phyloP scores from a whole-genome alignment of 1,140 invertebrate genomes.

The Drosophila mauritiana region DNA sequence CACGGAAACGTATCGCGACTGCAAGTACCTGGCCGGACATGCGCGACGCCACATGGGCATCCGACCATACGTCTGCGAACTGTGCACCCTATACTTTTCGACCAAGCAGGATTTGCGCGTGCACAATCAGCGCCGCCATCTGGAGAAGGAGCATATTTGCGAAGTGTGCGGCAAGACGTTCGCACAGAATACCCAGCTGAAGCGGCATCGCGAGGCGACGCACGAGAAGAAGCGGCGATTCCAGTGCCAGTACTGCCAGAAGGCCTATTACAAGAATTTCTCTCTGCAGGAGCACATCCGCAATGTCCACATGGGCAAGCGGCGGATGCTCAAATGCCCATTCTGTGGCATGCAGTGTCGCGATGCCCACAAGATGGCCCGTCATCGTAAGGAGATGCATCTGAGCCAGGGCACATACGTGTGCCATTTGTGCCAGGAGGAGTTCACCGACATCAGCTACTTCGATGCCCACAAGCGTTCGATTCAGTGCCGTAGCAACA shows the following conservation, averaged over 20 bases:
- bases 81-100: conserved; percentile 75
- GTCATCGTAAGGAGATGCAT: conserved; percentile 78
- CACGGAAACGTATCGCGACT: conserved; percentile 72
- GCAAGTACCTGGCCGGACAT: conserved; percentile 78
- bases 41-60: conserved; percentile 80
- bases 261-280: conserved; percentile 81
- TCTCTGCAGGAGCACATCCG: conserved; percentile 79
- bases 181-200: conserved; percentile 75
- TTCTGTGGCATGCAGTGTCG: conserved; percentile 83
- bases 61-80: conserved; percentile 74
- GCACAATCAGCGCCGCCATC: conserved; percentile 74
- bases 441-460: conserved; percentile 80
- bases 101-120: conserved; percentile 78
- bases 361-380: conserved; percentile 80
- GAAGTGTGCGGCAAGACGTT: conserved; percentile 80
- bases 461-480: conserved; percentile 81
- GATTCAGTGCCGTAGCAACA: conserved; percentile 80
- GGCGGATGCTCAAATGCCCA: conserved; percentile 75
- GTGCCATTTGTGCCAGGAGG: conserved; percentile 73
- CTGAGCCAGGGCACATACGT: conserved; percentile 70
- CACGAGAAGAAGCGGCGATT: conserved; percentile 80
- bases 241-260: conserved; percentile 70
- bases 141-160: conserved; percentile 80
- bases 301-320: conserved; percentile 79
- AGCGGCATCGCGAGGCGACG: conserved; percentile 75